Evolutionary conservation across 2,797 vertebrate genomes (phyloP), one percentile per base, ranked within the genome.

Genomic region (Gila robusta): DNA sequence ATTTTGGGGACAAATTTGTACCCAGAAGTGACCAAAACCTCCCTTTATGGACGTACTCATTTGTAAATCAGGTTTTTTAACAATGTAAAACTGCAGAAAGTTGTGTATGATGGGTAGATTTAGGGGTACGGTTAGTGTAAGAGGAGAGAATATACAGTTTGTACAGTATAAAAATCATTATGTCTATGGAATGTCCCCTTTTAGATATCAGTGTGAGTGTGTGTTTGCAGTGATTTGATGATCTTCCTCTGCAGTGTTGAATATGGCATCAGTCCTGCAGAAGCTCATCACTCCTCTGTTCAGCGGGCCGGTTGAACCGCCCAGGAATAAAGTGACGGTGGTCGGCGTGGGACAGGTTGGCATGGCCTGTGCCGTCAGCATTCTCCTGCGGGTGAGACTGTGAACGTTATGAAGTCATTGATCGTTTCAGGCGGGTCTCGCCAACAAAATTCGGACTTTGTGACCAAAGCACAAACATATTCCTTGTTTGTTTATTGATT

Each of bases 181-280:
- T 11, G 41, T 11, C 41, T 11, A 44, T 44, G 41, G 0, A 44
- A 12, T 4, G 12, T 47, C 44, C 12, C 3, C 44, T 4, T 44
- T 44, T 44, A 4, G 44, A 47, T 14, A 0, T 3, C 11, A 47
- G 44, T 49, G 47, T 21, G 52, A 10, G 23, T 32, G 64, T 32
- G 67, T 70, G 67, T 5, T 19, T 35, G 32, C 32, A n/a, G 3
- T 62, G n/a, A 26, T 62, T 12, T 26, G 11, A 11, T n/a, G 32
- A 0, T 5, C 16, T 1, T 32, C 2, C 28, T 23, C 35, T 56
- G 66, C 49, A 90, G 89, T 85, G 69, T 70, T 26, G 5, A 92
- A 86, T 89, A 98, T 99, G 98, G 96, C 98, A 2, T 96, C 96
- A 0, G 94, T 99, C 17, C 95, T 97, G 88, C 96, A 99, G 81